phyloP scores from a whole-genome alignment of 1,140 invertebrate species.

The Drosophila nasuta region DNA sequence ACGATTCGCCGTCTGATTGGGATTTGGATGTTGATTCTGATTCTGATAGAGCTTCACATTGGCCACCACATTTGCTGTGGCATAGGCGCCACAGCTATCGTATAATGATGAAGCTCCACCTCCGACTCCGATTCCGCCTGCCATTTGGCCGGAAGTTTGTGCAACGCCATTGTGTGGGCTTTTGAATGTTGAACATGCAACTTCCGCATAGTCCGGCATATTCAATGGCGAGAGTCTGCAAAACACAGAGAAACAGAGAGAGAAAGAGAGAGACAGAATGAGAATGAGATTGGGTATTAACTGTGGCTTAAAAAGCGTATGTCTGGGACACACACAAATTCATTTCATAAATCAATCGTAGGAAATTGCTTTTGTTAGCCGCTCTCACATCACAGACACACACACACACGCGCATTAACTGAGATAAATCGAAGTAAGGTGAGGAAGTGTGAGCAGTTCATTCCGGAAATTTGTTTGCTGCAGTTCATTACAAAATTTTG shows the following conservation, averaged over 20 bases:
- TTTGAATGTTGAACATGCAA: constrained; percentile 85
- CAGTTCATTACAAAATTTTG: constrained; percentile 44
- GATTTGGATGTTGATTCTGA: background rate
- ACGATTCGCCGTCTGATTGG: constrained; percentile 35
- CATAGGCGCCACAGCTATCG: constrained; percentile 84
- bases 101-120: constrained; percentile 67
- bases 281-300: constrained; percentile 19
- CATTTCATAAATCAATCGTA: constrained; percentile 78
- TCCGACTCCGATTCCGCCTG: background rate
- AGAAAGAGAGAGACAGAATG: background rate
- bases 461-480: constrained; percentile 67
- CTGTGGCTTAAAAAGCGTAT: constrained; percentile 65
- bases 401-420: constrained; percentile 41
- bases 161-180: constrained; percentile 66
- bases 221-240: constrained; percentile 83
- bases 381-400: no score
- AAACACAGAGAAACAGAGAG: background rate
- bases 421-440: background rate
- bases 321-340: constrained; percentile 47
- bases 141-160: constrained; percentile 43
- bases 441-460: background rate
- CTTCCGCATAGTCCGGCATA: constrained; percentile 86
- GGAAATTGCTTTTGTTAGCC: constrained; percentile 81
- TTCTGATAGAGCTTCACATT: constrained; percentile 84
- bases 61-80: constrained; percentile 84